These are phyloP conservation scores for Drosophila paramelanica DNA, from an alignment of 2,888 invertebrate genomes.

Conservation along the genomic window DNA sequence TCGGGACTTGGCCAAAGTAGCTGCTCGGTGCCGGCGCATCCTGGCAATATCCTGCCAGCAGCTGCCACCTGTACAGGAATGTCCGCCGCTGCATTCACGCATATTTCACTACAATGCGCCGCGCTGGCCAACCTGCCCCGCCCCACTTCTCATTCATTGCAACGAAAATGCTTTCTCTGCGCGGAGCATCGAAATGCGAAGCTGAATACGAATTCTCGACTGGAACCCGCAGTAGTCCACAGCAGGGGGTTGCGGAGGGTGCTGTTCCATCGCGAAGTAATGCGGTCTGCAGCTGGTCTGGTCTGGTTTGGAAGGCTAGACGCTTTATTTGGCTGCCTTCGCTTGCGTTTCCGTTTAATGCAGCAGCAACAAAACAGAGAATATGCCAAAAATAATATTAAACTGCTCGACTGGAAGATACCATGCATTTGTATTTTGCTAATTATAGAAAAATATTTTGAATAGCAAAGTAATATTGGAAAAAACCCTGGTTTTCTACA, in stretches of 20 bases:
- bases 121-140: too few species aligned
- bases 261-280: neutral
- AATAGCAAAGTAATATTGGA: too few species aligned
- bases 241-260: neutral
- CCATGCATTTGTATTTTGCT: neutral
- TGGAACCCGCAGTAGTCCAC: slow-evolving; percentile 11
- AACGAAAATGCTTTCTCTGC: slow-evolving; percentile 38
- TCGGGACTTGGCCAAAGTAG: slow-evolving; percentile 14
- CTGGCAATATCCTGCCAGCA: slow-evolving; percentile 31
- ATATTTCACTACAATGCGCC: slow-evolving; percentile 12
- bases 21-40: slow-evolving; percentile 20
- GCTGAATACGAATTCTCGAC: slow-evolving; percentile 3
- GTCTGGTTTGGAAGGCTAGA: slow-evolving; percentile 12
- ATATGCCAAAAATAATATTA: neutral
- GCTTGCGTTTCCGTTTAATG: slow-evolving; percentile 1
- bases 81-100: slow-evolving; percentile 15
- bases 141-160: slow-evolving; percentile 1
- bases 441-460: too few species aligned
- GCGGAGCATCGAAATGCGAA: slow-evolving; percentile 19
- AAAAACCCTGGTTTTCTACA: too few species aligned
- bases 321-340: slow-evolving; percentile 6
- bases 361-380: neutral
- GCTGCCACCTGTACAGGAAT: slow-evolving; percentile 40
- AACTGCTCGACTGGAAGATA: neutral
- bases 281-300: slow-evolving; percentile 10